These are phyloP conservation scores for Ailurus styani DNA, from an alignment of 2,113 vertebrate genomes.

Conservation along the genomic window DNA sequence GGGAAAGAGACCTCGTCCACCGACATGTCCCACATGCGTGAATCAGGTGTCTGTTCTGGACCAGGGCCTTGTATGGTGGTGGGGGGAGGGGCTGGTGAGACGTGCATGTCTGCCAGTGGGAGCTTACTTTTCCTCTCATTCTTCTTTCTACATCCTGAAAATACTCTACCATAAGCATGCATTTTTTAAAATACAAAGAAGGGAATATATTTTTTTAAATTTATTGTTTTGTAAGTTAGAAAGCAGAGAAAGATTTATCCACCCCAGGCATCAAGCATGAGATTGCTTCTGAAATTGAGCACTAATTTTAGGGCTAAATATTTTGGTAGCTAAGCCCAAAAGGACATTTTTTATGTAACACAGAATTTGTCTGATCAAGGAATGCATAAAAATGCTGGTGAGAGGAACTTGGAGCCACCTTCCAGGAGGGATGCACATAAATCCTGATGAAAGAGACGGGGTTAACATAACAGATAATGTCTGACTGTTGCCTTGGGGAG, in stretches of 20 bases:
- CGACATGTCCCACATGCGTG: fast-evolving
- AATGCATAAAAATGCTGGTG: too few relatives aligned
- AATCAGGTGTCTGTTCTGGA: fast-evolving
- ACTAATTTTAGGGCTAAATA: not conserved
- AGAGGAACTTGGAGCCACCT: fast-evolving
- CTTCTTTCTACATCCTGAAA: not conserved
- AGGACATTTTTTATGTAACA: not conserved
- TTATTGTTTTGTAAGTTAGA: not conserved
- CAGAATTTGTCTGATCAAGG: not conserved
- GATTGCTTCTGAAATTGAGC: not conserved
- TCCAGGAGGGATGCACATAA: too few relatives aligned
- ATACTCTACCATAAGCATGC: not conserved
- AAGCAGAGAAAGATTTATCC: not conserved
- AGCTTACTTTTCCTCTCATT: not conserved
- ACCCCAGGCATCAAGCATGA: not conserved
- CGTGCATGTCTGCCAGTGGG: fast-evolving
- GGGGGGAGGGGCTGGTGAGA: too few relatives aligned
- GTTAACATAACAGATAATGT: not conserved
- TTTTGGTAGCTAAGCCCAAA: not conserved
- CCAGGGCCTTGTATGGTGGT: not conserved
- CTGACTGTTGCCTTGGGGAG: not conserved
- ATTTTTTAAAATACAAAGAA: not conserved
- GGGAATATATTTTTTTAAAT: not conserved
- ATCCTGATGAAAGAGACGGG: not conserved
- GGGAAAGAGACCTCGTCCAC: fast-evolving